Conservation (phyloP, 2,888 invertebrate species). For the Melipona beecheii region DNA sequence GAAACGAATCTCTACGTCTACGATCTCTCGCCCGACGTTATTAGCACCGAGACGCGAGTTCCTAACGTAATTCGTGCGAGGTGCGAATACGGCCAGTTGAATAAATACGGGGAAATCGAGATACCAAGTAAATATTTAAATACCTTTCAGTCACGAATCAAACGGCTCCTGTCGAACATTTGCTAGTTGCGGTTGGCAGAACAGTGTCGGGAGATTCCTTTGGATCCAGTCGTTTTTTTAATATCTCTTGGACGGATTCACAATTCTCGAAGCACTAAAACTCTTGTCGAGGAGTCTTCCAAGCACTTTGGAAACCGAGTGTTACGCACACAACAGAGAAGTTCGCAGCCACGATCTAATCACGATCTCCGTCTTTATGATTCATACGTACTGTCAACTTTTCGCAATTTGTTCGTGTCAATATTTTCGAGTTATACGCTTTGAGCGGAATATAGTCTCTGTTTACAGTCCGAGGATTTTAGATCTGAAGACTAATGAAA, state of each 20-base stretch:
- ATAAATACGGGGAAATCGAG: conserved; percentile 14
- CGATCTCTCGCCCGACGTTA: neutral
- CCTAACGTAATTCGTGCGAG: neutral
- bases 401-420: neutral
- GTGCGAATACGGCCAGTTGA: neutral
- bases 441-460: neutral
- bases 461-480: conserved; percentile 8
- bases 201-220: conserved; percentile 29
- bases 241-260: conserved; percentile 1
- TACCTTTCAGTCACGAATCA: conserved; percentile 48
- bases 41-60: conserved; percentile 26
- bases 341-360: neutral
- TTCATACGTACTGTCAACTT: neutral
- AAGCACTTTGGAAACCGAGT: conserved; percentile 18
- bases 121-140: conserved; percentile 45
- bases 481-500: neutral
- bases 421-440: neutral
- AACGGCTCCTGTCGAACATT: conserved; percentile 23
- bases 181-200: conserved; percentile 29
- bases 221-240: conserved; percentile 7
- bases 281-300: no score
- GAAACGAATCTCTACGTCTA: neutral
- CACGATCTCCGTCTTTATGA: no score
- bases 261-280: conserved; percentile 1
- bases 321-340: neutral